phyloP scores from a whole-genome alignment of 1,140 invertebrate species.

The Euwallacea similis region DNA sequence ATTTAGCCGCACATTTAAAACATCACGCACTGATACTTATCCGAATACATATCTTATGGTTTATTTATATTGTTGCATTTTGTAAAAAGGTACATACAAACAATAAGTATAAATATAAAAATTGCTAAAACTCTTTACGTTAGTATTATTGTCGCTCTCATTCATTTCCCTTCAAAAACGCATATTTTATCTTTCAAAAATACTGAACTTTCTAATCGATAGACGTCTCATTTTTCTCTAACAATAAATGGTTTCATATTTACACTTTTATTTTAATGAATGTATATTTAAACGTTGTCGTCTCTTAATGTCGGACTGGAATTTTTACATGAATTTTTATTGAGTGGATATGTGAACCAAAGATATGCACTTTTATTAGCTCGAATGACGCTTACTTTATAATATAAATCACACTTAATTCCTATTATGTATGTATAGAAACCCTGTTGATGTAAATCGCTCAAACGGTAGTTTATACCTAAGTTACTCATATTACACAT shows the following conservation, averaged over 20 bases:
- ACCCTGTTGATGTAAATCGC: no score
- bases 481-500: no score
- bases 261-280: conserved; percentile 5
- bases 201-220: conserved; percentile 28
- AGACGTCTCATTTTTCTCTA: conserved; percentile 4
- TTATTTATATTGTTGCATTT: conserved; percentile 16
- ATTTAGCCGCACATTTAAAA: no score
- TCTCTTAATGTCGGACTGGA: neutral
- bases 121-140: conserved; percentile 24
- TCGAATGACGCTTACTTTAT: no score
- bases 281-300: neutral
- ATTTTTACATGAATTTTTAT: no score
- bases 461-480: no score
- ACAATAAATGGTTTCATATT: conserved; percentile 17
- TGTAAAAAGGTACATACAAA: conserved; percentile 29
- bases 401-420: no score
- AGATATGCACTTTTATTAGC: neutral
- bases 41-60: neutral
- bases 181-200: conserved; percentile 28
- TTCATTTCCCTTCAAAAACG: conserved; percentile 12
- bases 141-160: conserved; percentile 34
- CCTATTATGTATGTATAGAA: no score
- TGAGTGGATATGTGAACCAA: neutral
- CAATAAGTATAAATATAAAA: conserved; percentile 29
- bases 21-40: no score